Evolutionary conservation across 2,797 vertebrate species (phyloP).

Genomic region (Tauraco hartlaubi): DNA sequence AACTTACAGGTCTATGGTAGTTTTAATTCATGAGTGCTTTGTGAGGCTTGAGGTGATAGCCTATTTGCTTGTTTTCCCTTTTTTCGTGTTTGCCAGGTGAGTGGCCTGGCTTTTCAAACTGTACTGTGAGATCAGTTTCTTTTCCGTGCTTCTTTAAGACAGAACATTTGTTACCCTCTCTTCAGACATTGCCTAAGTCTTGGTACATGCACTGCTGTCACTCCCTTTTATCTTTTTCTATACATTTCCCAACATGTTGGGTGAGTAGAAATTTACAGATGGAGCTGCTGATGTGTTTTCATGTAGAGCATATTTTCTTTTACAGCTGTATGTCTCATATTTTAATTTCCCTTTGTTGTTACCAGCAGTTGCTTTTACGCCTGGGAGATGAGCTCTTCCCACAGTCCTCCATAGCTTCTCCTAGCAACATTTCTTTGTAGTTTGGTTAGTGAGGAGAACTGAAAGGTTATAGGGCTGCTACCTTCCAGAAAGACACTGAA

Average conservation of each 20-base stretch:
- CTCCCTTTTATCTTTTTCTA: slow-evolving; percentile 45
- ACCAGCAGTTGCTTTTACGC: slow-evolving; percentile 32
- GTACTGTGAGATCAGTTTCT: slow-evolving; percentile 7
- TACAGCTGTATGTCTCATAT: slow-evolving; percentile 9
- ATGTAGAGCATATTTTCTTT: slow-evolving; percentile 50
- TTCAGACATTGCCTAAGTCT: slow-evolving; percentile 22
- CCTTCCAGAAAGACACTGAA: slow-evolving; percentile 39
- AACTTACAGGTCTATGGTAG: not conserved
- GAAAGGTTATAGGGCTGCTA: slow-evolving; percentile 24
- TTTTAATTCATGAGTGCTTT: not conserved
- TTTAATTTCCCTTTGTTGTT: slow-evolving; percentile 44
- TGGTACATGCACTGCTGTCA: not conserved
- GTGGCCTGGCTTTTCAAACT: slow-evolving; percentile 31
- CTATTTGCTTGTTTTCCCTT: slow-evolving; percentile 21
- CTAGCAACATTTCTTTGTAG: slow-evolving; percentile 46
- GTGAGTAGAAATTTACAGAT: slow-evolving; percentile 37
- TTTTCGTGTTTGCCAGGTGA: slow-evolving; percentile 57
- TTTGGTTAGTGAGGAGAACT: not conserved
- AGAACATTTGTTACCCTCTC: slow-evolving; percentile 17
- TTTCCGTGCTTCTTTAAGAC: slow-evolving; percentile 46
- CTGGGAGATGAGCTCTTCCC: not conserved
- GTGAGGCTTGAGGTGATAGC: not conserved
- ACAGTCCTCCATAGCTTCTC: slow-evolving; percentile 14
- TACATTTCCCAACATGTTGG: slow-evolving; percentile 3
- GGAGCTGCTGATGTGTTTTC: slow-evolving; percentile 45